Percentiles rank a stretch among this genome's conserved stretches.
phyloP scores from a whole-genome alignment of 2,797 vertebrate genomes.

The Mormyrus hasselquistii region DNA sequence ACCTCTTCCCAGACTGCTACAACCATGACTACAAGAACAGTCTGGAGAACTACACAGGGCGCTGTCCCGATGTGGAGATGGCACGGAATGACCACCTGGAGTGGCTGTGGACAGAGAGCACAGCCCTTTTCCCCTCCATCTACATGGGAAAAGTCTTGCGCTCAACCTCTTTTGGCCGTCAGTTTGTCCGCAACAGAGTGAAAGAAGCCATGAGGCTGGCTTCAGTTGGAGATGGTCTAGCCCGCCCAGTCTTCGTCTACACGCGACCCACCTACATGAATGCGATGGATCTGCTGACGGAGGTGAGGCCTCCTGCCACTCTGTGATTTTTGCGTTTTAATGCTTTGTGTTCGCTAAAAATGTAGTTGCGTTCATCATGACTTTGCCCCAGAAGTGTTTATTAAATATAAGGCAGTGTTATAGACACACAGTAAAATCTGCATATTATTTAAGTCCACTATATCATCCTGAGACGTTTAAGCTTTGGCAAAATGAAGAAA shows the following conservation, averaged over 20 bases:
- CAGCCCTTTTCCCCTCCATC: slow-evolving; percentile 84
- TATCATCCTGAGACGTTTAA: not conserved
- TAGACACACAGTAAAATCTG: not conserved
- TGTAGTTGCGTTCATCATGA: not conserved
- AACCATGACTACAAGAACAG: slow-evolving; percentile 86
- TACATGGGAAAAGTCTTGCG: slow-evolving; percentile 70
- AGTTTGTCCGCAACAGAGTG: slow-evolving; percentile 86
- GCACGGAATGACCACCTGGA: slow-evolving; percentile 77
- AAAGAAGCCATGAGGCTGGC: slow-evolving; percentile 88
- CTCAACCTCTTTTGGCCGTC: slow-evolving; percentile 68
- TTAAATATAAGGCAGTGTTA: not conserved
- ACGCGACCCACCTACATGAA: slow-evolving; percentile 78
- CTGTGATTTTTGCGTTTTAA: not conserved
- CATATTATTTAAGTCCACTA: not conserved
- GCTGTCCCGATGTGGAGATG: slow-evolving; percentile 77
- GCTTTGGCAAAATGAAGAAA: not conserved
- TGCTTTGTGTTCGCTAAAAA: not conserved
- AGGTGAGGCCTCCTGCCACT: slow-evolving; percentile 62
- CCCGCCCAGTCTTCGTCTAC: slow-evolving; percentile 88
- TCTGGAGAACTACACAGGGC: slow-evolving; percentile 79
- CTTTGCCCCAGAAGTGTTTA: not conserved
- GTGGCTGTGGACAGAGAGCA: slow-evolving; percentile 93
- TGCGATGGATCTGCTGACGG: slow-evolving; percentile 63
- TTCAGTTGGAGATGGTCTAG: slow-evolving; percentile 65
- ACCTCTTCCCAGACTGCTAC: slow-evolving; percentile 96